These are phyloP conservation scores for Lemur catta DNA, from an alignment of 2,797 vertebrate genomes.

Conservation along the genomic window DNA sequence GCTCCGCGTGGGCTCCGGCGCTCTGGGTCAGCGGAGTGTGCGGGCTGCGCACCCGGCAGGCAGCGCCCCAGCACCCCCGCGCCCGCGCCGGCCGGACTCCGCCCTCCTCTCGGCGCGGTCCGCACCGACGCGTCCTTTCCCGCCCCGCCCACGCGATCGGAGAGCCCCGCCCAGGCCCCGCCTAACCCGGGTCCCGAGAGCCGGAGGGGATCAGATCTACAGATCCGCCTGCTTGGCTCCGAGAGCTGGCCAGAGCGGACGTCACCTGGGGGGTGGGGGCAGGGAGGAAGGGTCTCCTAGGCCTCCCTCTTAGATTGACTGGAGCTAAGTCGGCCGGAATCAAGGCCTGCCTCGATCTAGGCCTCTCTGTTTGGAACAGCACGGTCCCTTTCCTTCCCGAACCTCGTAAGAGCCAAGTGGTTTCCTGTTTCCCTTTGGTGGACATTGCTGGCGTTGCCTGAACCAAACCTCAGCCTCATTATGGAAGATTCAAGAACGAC, in stretches of 20 bases:
- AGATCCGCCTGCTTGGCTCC: accelerated
- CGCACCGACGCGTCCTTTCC: background rate
- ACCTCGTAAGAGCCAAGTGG: background rate
- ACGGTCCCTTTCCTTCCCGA: background rate
- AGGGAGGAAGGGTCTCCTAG: background rate
- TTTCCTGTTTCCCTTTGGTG: background rate
- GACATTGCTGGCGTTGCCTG: no score
- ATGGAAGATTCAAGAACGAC: background rate
- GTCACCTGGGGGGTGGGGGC: accelerated
- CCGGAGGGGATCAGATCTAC: accelerated
- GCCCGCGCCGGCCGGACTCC: background rate
- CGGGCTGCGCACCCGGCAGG: accelerated
- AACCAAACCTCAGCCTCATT: background rate
- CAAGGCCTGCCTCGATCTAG: background rate
- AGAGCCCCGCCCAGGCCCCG: accelerated
- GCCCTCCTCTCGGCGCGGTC: background rate
- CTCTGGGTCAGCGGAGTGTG: accelerated
- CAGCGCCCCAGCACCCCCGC: accelerated
- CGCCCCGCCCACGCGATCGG: accelerated
- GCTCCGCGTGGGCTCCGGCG: accelerated
- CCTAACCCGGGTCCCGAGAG: accelerated
- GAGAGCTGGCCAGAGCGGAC: no score
- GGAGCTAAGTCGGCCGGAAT: background rate
- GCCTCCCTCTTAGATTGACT: background rate
- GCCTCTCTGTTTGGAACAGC: background rate